Percentiles rank a stretch among this genome's conserved stretches.
Evolutionary conservation across 2,113 vertebrate genomes (phyloP).

Genomic region (Cinclus cinclus): DNA sequence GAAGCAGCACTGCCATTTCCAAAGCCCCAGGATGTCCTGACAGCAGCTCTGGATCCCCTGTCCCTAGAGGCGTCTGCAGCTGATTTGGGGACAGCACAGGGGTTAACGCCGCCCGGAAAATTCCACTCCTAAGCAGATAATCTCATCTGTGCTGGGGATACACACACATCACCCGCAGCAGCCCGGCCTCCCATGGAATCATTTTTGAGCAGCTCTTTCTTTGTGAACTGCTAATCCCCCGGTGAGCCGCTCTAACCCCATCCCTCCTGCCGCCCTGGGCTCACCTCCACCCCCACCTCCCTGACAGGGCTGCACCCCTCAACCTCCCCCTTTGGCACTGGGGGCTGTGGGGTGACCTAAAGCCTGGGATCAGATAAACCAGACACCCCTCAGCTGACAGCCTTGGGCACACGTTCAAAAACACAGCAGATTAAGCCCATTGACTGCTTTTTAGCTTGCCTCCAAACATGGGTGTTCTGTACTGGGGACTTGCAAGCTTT

Average conservation of each 20-base stretch:
- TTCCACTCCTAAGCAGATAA: slow-evolving; percentile 64
- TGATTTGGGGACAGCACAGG: neutral
- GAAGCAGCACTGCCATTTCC: neutral
- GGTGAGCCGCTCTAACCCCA: slow-evolving; percentile 1
- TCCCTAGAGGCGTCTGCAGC: fast-evolving
- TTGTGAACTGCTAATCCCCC: slow-evolving; percentile 34
- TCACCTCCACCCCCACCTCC: neutral
- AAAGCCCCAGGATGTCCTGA: fast-evolving
- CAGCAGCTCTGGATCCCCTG: neutral
- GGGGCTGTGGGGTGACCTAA: neutral
- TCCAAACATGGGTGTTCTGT: neutral
- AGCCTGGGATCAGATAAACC: neutral
- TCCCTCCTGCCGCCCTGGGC: neutral
- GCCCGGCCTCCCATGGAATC: slow-evolving; percentile 23
- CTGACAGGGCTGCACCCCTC: neutral
- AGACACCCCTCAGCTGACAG: neutral
- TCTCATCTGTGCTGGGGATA: slow-evolving; percentile 48
- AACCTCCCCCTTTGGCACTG: neutral
- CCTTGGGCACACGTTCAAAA: fast-evolving
- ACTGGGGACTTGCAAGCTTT: neutral
- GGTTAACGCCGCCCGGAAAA: slow-evolving; percentile 57
- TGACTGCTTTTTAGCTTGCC: neutral
- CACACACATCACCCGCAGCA: neutral
- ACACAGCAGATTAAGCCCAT: neutral
- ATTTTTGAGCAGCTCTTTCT: slow-evolving; percentile 48